Base-by-base conservation (phyloP, 2,888 invertebrate species). In the Coecobrya sp. region DNA sequence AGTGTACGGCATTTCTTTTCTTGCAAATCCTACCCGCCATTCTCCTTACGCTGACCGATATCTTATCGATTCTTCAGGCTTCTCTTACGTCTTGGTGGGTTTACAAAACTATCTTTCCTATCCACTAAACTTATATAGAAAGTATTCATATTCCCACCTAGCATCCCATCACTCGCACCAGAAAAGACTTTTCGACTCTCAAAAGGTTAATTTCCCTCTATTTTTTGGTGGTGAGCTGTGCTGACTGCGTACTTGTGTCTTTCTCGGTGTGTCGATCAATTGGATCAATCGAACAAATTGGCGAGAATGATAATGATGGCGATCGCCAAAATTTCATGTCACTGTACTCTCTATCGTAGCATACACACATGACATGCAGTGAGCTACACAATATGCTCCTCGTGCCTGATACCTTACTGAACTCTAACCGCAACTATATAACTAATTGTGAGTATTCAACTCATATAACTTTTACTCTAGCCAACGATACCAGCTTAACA, bases 251-350 rank as follows among this genome's bases (percentile, higher is more conserved):
- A 59, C 42, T 36, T 62, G 52, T 52, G 2, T 52, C 16, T 27
- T 36, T 42, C 62, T 25, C 25, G 3, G 8, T 42, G 30, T 45
- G 68, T 62, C 86, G 82, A 81, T 89, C 89, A 82, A 81, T 89
- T 70, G 55, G 82, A 70, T 85, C 89, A 89, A 89, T 89, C 59
- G 85, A 70, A 45, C 89, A 89, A 89, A 89, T 89, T 89, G 89
- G 65, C 36, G 86, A 68, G 86, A 84, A 86, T 70, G 86, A 70
- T 86, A 86, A 70, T 70, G 59, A 76, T 76, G 76, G 55, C 42
- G 76, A 42, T 76, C 55, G 30, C 76, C 52, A 87, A 76, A 81
- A 65, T 45, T 62, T 84, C 84, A 84, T 81, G 55, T 84, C 84
- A 65, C 84, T 45, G 62, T 42, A 65, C 65, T 65, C 22, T 45